Percentiles rank a stretch among this genome's conserved stretches.
Evolutionary conservation across 1,140 invertebrate species (phyloP).

Genomic region (Bicyclus anynana): DNA sequence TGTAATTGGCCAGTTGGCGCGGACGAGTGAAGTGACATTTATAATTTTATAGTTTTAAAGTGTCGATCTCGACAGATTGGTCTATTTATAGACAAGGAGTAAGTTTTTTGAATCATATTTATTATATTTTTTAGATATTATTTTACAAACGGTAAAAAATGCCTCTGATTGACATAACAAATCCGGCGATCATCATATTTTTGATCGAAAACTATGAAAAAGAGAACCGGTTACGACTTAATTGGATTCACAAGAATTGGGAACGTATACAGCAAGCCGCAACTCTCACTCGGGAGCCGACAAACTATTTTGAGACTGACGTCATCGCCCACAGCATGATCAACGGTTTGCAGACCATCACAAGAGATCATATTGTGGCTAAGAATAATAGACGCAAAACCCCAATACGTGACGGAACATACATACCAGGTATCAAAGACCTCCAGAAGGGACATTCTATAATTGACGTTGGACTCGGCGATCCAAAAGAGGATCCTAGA

Average conservation of each 20-base stretch:
- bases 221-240: constrained; percentile 49
- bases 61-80: constrained; percentile 9
- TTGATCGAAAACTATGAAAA: constrained; percentile 57
- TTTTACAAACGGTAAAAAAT: constrained; percentile 26
- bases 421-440: constrained; percentile 37
- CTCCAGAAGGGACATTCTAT: constrained; percentile 45
- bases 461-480: constrained; percentile 41
- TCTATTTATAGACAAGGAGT: constrained; percentile 13
- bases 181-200: constrained; percentile 50
- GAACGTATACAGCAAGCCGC: constrained; percentile 44
- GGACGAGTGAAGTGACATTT: constrained; percentile 26
- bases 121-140: not conserved
- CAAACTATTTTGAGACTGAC: constrained; percentile 47
- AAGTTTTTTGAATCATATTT: constrained; percentile 19
- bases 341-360: constrained; percentile 41
- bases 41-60: constrained; percentile 19
- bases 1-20: constrained; percentile 32
- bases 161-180: constrained; percentile 49
- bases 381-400: constrained; percentile 36
- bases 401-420: constrained; percentile 37
- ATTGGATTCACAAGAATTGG: constrained; percentile 51
- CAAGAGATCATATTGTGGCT: constrained; percentile 39
- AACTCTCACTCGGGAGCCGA: constrained; percentile 43
- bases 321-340: constrained; percentile 45
- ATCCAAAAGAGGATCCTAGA: constrained; percentile 44